A percentile compares a stretch with the other conserved stretches of the same genome.
These are phyloP conservation scores for Pipistrellus kuhlii DNA, from an alignment of 2,797 vertebrate genomes.

Conservation along the genomic window DNA sequence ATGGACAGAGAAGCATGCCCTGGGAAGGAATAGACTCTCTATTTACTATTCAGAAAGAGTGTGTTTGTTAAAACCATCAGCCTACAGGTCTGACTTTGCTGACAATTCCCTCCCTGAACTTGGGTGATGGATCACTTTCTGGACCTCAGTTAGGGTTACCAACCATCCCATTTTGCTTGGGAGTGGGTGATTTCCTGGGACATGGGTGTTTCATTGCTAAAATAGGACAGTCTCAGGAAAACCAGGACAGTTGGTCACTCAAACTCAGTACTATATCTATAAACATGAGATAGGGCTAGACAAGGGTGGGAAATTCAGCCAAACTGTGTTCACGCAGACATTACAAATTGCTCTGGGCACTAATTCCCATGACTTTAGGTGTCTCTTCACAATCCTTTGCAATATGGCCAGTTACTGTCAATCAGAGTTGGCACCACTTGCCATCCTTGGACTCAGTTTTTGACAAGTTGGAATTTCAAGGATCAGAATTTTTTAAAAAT, in stretches of 20 bases:
- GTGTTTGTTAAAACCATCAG: slow-evolving; percentile 33
- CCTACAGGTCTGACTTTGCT: slow-evolving; percentile 7
- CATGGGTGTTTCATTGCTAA: slow-evolving; percentile 21
- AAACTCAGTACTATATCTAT: not conserved
- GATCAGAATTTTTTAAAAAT: not conserved
- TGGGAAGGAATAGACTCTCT: slow-evolving; percentile 30
- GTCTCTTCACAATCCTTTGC: slow-evolving; percentile 42
- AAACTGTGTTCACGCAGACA: slow-evolving; percentile 17
- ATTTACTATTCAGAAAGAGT: slow-evolving; percentile 41
- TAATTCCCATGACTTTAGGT: slow-evolving; percentile 18
- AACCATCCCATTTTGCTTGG: not conserved
- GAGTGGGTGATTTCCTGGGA: not conserved
- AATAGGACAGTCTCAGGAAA: slow-evolving; percentile 26
- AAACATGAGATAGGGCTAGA: slow-evolving; percentile 41
- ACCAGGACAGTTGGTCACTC: slow-evolving; percentile 10
- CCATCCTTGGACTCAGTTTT: slow-evolving; percentile 33
- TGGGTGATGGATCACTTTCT: not conserved
- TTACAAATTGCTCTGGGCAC: slow-evolving; percentile 5
- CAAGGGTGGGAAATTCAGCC: slow-evolving; percentile 49
- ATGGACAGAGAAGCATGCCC: not conserved
- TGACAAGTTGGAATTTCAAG: slow-evolving; percentile 46
- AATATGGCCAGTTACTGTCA: not conserved
- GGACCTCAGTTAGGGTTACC: slow-evolving; percentile 21
- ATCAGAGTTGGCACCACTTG: not conserved
- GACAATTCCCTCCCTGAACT: not conserved